Percentiles rank a stretch among this genome's conserved stretches.
These are phyloP conservation scores for Coryphaenoides rupestris DNA, from an alignment of 2,113 vertebrate species.

Conservation along the genomic window DNA sequence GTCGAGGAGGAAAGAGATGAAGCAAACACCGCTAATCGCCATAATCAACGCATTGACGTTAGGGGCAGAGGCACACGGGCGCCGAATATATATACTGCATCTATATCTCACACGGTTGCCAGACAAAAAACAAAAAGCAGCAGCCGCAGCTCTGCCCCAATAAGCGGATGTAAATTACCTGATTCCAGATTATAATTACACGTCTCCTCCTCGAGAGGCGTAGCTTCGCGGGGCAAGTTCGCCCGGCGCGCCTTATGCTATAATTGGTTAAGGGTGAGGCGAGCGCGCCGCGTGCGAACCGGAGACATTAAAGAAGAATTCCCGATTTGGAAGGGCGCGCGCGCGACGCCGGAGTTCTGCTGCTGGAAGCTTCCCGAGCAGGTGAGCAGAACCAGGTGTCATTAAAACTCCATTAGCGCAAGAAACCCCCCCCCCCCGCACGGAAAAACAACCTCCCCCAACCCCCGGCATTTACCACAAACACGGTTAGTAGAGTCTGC, in stretches of 20 bases:
- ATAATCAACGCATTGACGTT: conserved; percentile 35
- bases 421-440: conserved; percentile 10
- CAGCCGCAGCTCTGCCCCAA: conserved; percentile 6
- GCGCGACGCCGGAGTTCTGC: conserved; percentile 46
- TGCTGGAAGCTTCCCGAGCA: conserved; percentile 54
- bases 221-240: neutral
- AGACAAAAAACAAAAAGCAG: conserved; percentile 23
- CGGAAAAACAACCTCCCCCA: neutral
- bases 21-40: conserved; percentile 31
- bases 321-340: conserved; percentile 34
- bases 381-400: conserved; percentile 61
- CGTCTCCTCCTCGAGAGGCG: conserved; percentile 30
- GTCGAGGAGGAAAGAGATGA: no score
- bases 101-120: conserved; percentile 20
- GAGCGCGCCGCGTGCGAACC: conserved; percentile 36
- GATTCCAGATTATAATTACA: conserved; percentile 50
- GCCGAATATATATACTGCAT: neutral
- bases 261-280: conserved; percentile 41
- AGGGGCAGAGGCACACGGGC: neutral
- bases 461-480: conserved; percentile 17
- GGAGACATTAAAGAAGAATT: conserved; percentile 47
- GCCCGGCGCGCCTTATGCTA: conserved; percentile 28
- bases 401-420: conserved; percentile 70
- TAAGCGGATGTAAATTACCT: conserved; percentile 45
- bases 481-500: conserved; percentile 15